These are phyloP conservation scores for Cephalopachus bancanus DNA, from an alignment of 2,797 vertebrate genomes.

Conservation along the genomic window DNA sequence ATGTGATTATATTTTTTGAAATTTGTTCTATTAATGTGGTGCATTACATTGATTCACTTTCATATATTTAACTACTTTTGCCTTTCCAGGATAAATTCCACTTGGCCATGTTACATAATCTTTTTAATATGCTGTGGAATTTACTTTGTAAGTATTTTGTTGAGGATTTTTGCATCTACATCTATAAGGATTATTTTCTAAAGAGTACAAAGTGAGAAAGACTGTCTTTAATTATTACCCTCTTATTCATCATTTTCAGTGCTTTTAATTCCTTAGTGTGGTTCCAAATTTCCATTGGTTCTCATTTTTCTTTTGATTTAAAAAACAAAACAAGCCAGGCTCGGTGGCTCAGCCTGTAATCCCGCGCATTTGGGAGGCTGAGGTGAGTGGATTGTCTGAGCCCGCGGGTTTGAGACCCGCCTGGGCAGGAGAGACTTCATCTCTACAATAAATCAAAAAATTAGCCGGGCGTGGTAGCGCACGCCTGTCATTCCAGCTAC, in stretches of 20 bases:
- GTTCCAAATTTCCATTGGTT: neutral
- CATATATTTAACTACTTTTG: neutral
- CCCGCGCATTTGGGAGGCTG: too few species aligned
- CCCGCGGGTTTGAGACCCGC: too few species aligned
- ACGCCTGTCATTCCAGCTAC: too few species aligned
- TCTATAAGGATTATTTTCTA: neutral
- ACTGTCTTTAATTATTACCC: neutral
- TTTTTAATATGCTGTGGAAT: neutral
- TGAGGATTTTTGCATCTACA: neutral
- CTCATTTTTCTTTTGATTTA: neutral
- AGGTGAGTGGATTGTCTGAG: too few species aligned
- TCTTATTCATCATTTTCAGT: neutral
- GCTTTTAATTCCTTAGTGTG: neutral
- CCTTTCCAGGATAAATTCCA: neutral
- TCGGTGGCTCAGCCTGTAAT: too few species aligned
- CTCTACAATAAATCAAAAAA: too few species aligned
- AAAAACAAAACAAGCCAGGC: neutral
- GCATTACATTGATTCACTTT: neutral
- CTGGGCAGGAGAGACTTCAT: too few species aligned
- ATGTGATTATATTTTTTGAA: neutral
- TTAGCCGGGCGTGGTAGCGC: too few species aligned
- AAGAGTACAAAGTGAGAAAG: neutral
- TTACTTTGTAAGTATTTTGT: neutral
- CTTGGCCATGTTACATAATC: neutral
- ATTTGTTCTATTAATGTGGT: neutral